Percentiles rank a stretch among this genome's conserved stretches.
These are phyloP conservation scores for Sebastes vulpes DNA, from an alignment of 2,797 vertebrate genomes.

Conservation along the genomic window DNA sequence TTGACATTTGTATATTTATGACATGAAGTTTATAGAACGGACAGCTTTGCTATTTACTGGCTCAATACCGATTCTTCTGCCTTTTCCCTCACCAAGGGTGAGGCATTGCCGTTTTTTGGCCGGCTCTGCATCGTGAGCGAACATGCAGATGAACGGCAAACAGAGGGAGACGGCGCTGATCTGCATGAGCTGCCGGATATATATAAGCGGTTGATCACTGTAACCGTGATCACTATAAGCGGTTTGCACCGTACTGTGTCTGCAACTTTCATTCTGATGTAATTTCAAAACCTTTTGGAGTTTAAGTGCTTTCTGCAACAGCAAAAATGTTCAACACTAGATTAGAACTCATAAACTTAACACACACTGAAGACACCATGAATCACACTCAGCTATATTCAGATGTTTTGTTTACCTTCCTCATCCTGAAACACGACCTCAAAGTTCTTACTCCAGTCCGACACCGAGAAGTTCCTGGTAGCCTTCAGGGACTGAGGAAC, in stretches of 20 bases:
- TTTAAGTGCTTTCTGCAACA: background rate
- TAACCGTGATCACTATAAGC: no score
- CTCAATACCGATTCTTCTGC: no score
- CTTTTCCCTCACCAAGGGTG: no score
- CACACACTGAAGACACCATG: background rate
- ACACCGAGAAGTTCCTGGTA: slow-evolving; percentile 96
- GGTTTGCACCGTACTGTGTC: background rate
- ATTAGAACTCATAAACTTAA: background rate
- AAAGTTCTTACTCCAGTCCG: slow-evolving; percentile 99
- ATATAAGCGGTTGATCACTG: no score
- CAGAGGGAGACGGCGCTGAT: no score
- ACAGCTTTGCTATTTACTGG: no score
- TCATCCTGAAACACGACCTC: slow-evolving; percentile 99
- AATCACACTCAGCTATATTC: background rate
- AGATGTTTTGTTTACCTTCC: slow-evolving; percentile 88
- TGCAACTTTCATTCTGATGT: background rate
- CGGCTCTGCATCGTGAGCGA: no score
- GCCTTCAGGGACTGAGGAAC: slow-evolving; percentile 92
- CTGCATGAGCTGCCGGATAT: no score
- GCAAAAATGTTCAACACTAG: background rate
- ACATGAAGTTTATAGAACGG: no score
- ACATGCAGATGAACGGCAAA: no score
- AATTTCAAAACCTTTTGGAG: background rate
- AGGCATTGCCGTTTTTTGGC: no score
- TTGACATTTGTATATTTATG: no score